These are phyloP conservation scores for Dipodomys spectabilis DNA, from an alignment of 2,113 vertebrate species.

Conservation along the genomic window DNA sequence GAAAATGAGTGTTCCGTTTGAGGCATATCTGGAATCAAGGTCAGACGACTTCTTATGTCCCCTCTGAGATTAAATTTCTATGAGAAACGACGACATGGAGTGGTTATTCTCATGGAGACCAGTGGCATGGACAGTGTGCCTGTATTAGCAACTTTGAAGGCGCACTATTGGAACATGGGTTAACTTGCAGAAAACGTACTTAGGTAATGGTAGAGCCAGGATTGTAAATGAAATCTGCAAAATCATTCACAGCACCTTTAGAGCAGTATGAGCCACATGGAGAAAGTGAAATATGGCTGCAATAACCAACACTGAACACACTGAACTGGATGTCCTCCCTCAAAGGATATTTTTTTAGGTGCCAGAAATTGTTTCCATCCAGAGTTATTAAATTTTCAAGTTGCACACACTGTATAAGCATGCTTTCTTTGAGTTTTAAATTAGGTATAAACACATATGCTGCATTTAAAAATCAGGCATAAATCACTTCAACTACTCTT, in stretches of 20 bases:
- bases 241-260: conserved; percentile 53
- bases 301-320: conserved; percentile 27
- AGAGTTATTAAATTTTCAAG: conserved; percentile 65
- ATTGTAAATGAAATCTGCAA: conserved; percentile 46
- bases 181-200: conserved; percentile 44
- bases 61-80: not conserved
- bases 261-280: conserved; percentile 1
- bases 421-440: conserved; percentile 72
- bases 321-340: not conserved
- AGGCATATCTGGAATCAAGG: conserved; percentile 22
- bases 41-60: not conserved
- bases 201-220: not conserved
- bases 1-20: not conserved
- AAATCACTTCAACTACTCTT: conserved; percentile 62
- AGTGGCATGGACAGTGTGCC: not conserved
- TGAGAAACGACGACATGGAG: not conserved
- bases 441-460: conserved; percentile 62
- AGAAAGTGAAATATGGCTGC: conserved; percentile 55
- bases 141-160: not conserved
- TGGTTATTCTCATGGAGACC: not conserved
- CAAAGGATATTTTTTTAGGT: conserved; percentile 47
- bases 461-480: conserved; percentile 67
- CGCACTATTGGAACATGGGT: not conserved
- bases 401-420: conserved; percentile 66
- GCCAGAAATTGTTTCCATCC: conserved; percentile 63